Evolutionary conservation across 2,888 invertebrate genomes (phyloP).

Genomic region (Aplocera efformata): DNA sequence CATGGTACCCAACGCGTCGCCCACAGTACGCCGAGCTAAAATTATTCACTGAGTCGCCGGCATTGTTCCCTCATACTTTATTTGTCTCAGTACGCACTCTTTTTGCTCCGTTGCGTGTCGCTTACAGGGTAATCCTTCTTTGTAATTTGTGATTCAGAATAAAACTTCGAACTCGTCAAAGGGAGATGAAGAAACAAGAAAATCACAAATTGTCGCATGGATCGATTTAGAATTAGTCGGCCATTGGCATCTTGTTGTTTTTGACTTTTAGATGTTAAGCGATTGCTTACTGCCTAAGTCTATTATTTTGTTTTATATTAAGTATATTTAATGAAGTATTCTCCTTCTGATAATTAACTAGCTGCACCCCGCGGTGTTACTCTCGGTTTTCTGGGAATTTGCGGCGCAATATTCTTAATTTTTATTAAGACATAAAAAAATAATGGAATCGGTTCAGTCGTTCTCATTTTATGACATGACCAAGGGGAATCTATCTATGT

Average conservation of each 20-base stretch:
- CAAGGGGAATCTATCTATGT: too few relatives aligned
- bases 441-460: too few relatives aligned
- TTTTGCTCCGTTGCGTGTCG: conserved; percentile 55
- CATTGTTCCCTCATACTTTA: conserved; percentile 78
- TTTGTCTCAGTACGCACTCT: conserved; percentile 48
- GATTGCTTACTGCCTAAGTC: too few relatives aligned
- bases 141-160: conserved; percentile 67
- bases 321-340: too few relatives aligned
- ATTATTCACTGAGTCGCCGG: conserved; percentile 73
- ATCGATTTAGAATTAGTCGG: conserved; percentile 22
- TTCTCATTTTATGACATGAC: too few relatives aligned
- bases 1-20: conserved; percentile 46
- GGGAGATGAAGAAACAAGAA: conserved; percentile 34
- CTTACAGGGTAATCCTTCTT: conserved; percentile 58
- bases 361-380: too few relatives aligned
- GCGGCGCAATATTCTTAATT: too few relatives aligned
- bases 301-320: too few relatives aligned
- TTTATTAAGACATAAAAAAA: too few relatives aligned
- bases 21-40: conserved; percentile 66
- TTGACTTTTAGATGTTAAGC: not conserved
- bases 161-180: conserved; percentile 52
- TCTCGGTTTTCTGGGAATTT: too few relatives aligned
- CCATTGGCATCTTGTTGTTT: conserved; percentile 19
- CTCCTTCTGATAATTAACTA: too few relatives aligned
- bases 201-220: conserved; percentile 25